These are phyloP conservation scores for Chunga burmeisteri DNA, from an alignment of 2,113 vertebrate genomes.

Conservation along the genomic window DNA sequence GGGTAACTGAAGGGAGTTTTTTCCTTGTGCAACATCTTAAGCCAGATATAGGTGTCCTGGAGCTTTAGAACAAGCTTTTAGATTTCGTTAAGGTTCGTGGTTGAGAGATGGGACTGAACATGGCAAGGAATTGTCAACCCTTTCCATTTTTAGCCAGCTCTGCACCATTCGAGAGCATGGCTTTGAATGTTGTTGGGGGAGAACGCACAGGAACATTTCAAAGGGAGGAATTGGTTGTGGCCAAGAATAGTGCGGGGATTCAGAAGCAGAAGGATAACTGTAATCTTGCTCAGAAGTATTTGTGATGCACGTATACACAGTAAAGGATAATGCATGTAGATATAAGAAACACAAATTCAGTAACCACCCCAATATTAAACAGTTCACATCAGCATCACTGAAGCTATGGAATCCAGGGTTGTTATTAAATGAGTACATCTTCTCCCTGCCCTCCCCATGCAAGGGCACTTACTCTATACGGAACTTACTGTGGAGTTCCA, in stretches of 20 bases:
- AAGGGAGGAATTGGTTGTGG: neutral
- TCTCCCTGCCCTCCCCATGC: neutral
- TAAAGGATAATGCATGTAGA: neutral
- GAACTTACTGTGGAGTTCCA: neutral
- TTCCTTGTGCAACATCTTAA: neutral
- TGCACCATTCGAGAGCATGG: neutral
- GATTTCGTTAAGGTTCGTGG: neutral
- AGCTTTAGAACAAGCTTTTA: neutral
- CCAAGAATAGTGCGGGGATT: neutral
- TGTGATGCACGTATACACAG: neutral
- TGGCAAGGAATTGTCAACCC: neutral
- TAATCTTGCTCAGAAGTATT: neutral
- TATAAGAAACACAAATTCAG: neutral
- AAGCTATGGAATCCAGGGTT: neutral
- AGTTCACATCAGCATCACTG: neutral
- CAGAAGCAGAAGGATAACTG: neutral
- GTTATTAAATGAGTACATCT: neutral
- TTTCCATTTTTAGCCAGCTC: neutral
- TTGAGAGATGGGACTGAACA: neutral
- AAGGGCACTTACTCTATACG: neutral
- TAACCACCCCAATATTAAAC: neutral
- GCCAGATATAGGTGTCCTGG: neutral
- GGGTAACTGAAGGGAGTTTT: neutral
- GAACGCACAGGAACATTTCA: accelerated
- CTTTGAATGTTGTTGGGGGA: neutral